Percentiles rank a stretch among this genome's conserved stretches.
Evolutionary conservation across 2,113 vertebrate genomes (phyloP).

Genomic region (Lontra canadensis): DNA sequence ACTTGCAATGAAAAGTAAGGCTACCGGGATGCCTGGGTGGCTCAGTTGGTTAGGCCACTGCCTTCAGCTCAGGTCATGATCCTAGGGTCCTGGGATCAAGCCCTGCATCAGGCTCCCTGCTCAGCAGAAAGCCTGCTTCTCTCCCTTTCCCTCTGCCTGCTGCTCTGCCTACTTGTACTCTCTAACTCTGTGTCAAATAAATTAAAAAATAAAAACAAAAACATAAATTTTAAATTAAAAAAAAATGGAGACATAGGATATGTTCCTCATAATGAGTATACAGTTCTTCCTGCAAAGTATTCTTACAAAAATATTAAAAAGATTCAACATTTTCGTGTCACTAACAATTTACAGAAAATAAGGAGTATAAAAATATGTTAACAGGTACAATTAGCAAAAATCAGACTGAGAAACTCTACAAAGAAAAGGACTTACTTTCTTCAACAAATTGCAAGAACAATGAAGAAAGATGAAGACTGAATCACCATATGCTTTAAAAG

Average conservation of each 20-base stretch:
- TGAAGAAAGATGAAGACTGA: background rate
- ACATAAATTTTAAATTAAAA: background rate
- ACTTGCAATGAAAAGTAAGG: background rate
- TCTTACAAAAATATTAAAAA: background rate
- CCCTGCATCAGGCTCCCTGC: too few species aligned
- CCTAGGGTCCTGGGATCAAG: too few species aligned
- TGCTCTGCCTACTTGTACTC: too few species aligned
- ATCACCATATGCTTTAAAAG: background rate
- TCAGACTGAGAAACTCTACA: background rate
- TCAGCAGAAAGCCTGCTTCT: too few species aligned
- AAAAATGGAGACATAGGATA: background rate
- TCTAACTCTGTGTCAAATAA: too few species aligned
- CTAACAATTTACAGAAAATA: background rate
- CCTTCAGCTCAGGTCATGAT: too few species aligned
- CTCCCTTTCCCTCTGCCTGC: too few species aligned
- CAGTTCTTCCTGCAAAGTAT: background rate
- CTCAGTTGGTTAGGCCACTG: too few species aligned
- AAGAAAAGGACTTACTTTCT: background rate
- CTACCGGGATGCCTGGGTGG: background rate
- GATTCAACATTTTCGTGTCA: background rate
- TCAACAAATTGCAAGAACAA: background rate
- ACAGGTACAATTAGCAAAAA: background rate
- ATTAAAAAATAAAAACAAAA: background rate
- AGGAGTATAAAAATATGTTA: background rate
- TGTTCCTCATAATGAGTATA: background rate